Evolutionary conservation across 2,797 vertebrate species (phyloP).

Genomic region (Manis javanica): DNA sequence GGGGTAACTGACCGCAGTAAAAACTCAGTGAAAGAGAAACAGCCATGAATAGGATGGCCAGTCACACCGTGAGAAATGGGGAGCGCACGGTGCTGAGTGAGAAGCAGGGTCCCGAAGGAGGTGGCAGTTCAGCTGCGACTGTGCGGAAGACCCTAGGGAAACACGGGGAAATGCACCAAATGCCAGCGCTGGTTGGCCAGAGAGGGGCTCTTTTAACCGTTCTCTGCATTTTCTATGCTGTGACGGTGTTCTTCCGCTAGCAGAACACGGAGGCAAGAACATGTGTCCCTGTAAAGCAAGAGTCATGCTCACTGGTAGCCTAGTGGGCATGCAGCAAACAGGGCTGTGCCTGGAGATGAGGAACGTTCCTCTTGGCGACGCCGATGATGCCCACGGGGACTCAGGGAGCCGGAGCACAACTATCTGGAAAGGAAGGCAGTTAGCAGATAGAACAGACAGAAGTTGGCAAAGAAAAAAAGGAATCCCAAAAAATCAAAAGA

Average conservation of each 20-base stretch:
- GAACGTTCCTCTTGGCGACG: not conserved
- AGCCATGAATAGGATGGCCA: accelerated
- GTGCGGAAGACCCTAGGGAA: no score
- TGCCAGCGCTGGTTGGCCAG: accelerated
- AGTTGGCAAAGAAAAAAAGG: not conserved
- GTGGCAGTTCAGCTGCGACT: accelerated
- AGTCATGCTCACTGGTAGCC: accelerated
- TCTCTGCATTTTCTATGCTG: not conserved
- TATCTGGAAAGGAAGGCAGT: not conserved
- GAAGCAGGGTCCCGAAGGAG: accelerated
- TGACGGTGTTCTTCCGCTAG: accelerated
- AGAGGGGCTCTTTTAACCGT: accelerated
- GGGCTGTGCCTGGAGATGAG: no score
- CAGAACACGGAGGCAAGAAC: not conserved
- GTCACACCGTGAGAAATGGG: accelerated
- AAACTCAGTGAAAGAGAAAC: not conserved
- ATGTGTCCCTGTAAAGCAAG: accelerated
- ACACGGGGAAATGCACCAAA: accelerated
- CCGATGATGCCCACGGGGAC: accelerated
- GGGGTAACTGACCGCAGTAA: no score
- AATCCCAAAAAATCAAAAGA: not conserved
- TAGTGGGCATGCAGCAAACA: accelerated
- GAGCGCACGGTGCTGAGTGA: accelerated
- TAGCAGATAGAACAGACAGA: not conserved
- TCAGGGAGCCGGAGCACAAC: not conserved